phyloP scores from a whole-genome alignment of 2,888 invertebrate genomes.

The Parnassius glacialis region DNA sequence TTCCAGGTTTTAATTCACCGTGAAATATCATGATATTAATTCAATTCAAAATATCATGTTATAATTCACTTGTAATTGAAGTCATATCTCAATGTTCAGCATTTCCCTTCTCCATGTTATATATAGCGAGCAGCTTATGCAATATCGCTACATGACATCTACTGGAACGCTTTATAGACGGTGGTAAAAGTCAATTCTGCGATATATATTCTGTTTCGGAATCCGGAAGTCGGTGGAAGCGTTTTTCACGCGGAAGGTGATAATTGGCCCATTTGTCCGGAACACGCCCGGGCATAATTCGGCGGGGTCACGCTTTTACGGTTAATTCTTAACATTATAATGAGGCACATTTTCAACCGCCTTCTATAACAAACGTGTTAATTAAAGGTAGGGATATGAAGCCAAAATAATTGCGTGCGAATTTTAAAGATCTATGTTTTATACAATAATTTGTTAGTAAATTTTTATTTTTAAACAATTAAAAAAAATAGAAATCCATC shows the following conservation, averaged over 20 bases:
- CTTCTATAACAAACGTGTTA: slow-evolving; percentile 19
- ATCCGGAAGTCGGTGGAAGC: slow-evolving; percentile 19
- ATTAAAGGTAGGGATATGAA: slow-evolving; percentile 2
- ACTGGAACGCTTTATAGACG: neutral
- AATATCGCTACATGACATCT: slow-evolving; percentile 12
- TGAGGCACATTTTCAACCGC: slow-evolving; percentile 15
- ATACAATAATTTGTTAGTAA: too few species aligned
- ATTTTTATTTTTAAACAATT: too few species aligned
- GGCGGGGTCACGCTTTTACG: slow-evolving; percentile 22
- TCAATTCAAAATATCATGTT: too few species aligned
- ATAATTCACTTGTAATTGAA: neutral
- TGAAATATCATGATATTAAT: too few species aligned
- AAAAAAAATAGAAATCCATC: too few species aligned
- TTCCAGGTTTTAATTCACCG: too few species aligned
- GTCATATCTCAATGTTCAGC: neutral
- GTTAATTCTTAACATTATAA: slow-evolving; percentile 24
- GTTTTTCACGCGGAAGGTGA: slow-evolving; percentile 25
- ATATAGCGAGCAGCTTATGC: neutral
- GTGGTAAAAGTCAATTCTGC: slow-evolving; percentile 17
- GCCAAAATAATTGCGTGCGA: too few species aligned
- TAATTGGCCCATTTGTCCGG: slow-evolving; percentile 27
- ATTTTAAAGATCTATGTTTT: too few species aligned
- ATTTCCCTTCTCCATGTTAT: neutral
- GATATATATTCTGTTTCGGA: slow-evolving; percentile 13
- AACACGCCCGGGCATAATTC: slow-evolving; percentile 21